Evolutionary conservation across 2,797 vertebrate genomes (phyloP).

Genomic region (Myripristis jacobus): DNA sequence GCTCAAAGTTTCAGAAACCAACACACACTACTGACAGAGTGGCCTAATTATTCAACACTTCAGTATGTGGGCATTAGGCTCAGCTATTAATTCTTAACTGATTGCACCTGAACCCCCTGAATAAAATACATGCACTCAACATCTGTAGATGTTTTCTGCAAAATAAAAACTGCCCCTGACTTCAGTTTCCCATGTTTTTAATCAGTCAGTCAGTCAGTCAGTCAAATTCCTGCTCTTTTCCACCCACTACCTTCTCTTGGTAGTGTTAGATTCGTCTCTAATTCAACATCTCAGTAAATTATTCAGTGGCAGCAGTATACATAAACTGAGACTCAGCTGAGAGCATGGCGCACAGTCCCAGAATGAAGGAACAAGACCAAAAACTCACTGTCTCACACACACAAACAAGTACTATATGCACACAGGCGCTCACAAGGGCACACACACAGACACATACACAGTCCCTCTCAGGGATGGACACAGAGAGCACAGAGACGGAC

Average conservation of each 20-base stretch:
- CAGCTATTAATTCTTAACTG: neutral
- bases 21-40: conserved; percentile 5
- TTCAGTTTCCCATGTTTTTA: conserved; percentile 1
- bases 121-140: no score
- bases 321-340: conserved; percentile 22
- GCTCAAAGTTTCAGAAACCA: conserved; percentile 35
- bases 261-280: conserved; percentile 33
- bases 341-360: neutral
- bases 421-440: neutral
- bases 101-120: neutral
- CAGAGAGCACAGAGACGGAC: conserved; percentile 14
- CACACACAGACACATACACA: conserved; percentile 14
- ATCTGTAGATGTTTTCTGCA: neutral
- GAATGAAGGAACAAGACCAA: conserved; percentile 2
- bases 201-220: conserved; percentile 34
- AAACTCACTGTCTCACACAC: conserved; percentile 4
- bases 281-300: conserved; percentile 60
- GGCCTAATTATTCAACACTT: neutral
- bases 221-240: conserved; percentile 35
- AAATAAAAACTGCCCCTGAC: conserved; percentile 6
- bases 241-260: conserved; percentile 41
- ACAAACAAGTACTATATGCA: conserved; percentile 7
- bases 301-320: conserved; percentile 56
- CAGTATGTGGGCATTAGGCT: no score
- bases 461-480: neutral